phyloP scores from a whole-genome alignment of 2,113 vertebrate genomes.

The Muscicapa adusta region DNA sequence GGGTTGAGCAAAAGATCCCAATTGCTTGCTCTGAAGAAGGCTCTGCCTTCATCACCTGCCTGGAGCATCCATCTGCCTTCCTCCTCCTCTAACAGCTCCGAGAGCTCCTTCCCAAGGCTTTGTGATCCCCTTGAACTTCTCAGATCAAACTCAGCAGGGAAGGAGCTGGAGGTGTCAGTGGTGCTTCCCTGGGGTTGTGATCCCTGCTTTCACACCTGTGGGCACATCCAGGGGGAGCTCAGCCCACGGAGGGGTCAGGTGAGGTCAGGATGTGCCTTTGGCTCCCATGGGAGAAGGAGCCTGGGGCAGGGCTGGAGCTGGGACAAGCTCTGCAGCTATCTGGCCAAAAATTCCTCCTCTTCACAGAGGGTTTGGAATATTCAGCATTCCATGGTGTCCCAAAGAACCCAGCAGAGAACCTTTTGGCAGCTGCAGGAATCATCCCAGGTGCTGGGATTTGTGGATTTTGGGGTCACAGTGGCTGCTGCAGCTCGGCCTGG shows the following conservation, averaged over 20 bases:
- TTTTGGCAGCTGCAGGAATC: neutral
- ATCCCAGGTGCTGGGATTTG: rapidly evolving
- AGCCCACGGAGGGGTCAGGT: rapidly evolving
- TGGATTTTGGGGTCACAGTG: rapidly evolving
- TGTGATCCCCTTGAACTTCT: rapidly evolving
- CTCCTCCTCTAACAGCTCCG: neutral
- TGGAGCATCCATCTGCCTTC: neutral
- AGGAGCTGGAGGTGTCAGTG: neutral
- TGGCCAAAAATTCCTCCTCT: neutral
- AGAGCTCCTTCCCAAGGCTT: neutral
- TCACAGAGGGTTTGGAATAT: neutral
- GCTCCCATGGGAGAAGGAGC: neutral
- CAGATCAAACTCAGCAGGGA: neutral
- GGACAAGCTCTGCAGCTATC: neutral
- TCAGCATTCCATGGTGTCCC: neutral
- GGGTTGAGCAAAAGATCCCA: neutral
- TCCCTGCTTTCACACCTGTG: neutral
- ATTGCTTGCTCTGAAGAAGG: too few species aligned
- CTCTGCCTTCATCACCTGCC: neutral
- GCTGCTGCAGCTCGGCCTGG: neutral
- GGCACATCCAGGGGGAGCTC: neutral
- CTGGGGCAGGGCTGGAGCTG: neutral
- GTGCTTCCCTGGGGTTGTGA: rapidly evolving
- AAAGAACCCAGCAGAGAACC: neutral
- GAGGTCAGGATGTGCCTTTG: neutral